Percentiles rank a stretch among this genome's conserved stretches.
Evolutionary conservation across 2,113 vertebrate genomes (phyloP).

Genomic region (Bos indicus): DNA sequence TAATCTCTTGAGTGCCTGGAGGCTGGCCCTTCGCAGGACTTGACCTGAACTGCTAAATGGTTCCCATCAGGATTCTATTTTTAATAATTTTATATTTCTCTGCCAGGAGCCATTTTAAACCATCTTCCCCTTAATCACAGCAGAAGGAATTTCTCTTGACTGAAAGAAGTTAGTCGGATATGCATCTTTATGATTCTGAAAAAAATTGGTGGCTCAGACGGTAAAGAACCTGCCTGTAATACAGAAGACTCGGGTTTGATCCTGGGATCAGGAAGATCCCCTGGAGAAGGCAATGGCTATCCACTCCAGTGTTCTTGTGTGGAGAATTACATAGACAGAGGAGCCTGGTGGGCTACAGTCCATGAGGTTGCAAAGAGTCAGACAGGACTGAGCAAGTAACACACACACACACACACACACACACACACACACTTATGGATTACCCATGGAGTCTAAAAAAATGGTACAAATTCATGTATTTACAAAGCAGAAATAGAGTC

Average conservation of each 20-base stretch:
- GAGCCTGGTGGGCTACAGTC: neutral
- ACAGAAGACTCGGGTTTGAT: neutral
- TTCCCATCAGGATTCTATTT: neutral
- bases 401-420: no score
- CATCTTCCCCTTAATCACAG: neutral
- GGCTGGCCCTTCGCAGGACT: neutral
- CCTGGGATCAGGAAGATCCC: neutral
- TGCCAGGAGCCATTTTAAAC: conserved; percentile 4
- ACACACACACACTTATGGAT: neutral
- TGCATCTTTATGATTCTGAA: neutral
- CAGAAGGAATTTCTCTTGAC: neutral
- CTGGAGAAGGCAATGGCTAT: neutral
- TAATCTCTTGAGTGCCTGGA: conserved; percentile 81
- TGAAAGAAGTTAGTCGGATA: neutral
- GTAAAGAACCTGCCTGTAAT: neutral
- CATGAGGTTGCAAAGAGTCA: neutral
- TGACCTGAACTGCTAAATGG: conserved; percentile 57
- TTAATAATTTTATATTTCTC: neutral
- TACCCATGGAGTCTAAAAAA: neutral
- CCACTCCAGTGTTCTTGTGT: neutral
- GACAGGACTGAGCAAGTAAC: neutral
- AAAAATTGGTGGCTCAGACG: neutral
- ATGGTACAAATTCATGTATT: neutral
- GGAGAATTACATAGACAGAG: neutral
- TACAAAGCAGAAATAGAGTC: neutral